phyloP scores from a whole-genome alignment of 64 coral and sea anemone genomes.

The Dendrophyllia cribrosa region DNA sequence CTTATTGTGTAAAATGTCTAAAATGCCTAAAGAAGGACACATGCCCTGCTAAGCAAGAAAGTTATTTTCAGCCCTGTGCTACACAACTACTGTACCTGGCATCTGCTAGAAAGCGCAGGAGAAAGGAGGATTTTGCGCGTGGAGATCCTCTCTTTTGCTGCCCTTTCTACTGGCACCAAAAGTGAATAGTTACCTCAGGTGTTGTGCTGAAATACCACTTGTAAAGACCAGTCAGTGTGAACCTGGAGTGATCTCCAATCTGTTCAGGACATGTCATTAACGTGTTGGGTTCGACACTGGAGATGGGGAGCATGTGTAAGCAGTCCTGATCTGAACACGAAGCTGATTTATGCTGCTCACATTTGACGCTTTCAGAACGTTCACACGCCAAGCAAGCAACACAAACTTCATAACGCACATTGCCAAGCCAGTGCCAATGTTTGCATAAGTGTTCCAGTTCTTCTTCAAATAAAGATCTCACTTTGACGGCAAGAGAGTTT shows the following conservation, averaged over 20 bases:
- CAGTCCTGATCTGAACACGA: slow-evolving; percentile 59
- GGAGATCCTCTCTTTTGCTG: too few species aligned
- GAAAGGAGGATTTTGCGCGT: too few species aligned
- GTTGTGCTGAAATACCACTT: neutral
- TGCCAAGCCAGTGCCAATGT: slow-evolving; percentile 64
- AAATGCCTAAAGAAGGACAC: too few species aligned
- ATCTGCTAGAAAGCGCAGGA: too few species aligned
- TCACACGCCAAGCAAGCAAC: slow-evolving; percentile 60
- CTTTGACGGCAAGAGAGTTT: slow-evolving; percentile 41
- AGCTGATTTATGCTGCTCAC: slow-evolving; percentile 36
- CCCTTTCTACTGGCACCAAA: too few species aligned
- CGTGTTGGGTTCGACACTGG: slow-evolving; percentile 12
- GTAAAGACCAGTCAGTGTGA: slow-evolving; percentile 18
- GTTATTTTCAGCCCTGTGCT: too few species aligned
- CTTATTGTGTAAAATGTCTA: too few species aligned
- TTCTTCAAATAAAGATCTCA: slow-evolving; percentile 53
- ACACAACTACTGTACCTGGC: too few species aligned
- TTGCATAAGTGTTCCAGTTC: slow-evolving; percentile 44
- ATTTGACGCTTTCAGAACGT: neutral
- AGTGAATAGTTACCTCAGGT: neutral
- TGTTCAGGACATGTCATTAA: slow-evolving; percentile 16
- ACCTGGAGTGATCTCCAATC: slow-evolving; percentile 15
- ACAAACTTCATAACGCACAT: slow-evolving; percentile 59
- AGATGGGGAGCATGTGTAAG: slow-evolving; percentile 45
- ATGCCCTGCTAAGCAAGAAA: too few species aligned